Evolutionary conservation across 2,797 vertebrate species (phyloP).

Genomic region (Phalloptychus januarius): DNA sequence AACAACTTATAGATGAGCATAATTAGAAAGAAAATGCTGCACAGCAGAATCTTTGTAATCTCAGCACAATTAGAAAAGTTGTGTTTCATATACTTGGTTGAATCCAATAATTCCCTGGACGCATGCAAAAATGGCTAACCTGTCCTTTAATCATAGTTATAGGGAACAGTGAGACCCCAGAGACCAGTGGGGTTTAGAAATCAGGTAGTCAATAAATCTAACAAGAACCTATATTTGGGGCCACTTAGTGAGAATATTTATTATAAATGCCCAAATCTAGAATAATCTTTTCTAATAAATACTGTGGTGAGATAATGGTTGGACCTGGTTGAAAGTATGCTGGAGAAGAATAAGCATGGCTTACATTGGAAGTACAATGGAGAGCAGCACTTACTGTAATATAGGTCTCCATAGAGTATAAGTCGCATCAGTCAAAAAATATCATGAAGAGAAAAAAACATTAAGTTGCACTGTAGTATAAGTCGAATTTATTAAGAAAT

Average conservation of each 20-base stretch:
- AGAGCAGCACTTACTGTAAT: background rate
- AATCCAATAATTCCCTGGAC: background rate
- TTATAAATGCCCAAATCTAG: conserved; percentile 57
- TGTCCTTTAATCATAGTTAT: conserved; percentile 60
- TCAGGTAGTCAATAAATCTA: conserved; percentile 68
- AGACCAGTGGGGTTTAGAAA: conserved; percentile 60
- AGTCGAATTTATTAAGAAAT: too few species aligned
- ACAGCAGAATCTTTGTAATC: conserved; percentile 21
- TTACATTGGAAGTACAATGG: background rate
- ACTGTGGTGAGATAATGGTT: conserved; percentile 6
- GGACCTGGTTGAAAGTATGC: background rate
- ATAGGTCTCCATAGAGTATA: too few species aligned
- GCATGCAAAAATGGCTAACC: conserved; percentile 33
- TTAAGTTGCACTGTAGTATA: too few species aligned
- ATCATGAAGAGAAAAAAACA: too few species aligned
- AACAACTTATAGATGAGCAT: conserved; percentile 32
- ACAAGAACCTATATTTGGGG: conserved; percentile 55
- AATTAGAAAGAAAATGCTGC: conserved; percentile 39
- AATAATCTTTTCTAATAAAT: conserved; percentile 44
- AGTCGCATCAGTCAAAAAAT: too few species aligned
- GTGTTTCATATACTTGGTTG: conserved; percentile 21
- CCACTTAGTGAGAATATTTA: conserved; percentile 48
- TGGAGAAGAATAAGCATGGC: too few species aligned
- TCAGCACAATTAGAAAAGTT: conserved; percentile 23
- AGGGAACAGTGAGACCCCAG: conserved; percentile 50